A percentile compares a stretch with the other conserved stretches of the same genome.
These are phyloP conservation scores for Muscidifurax raptorellus DNA, from an alignment of 1,140 invertebrate species.

Conservation along the genomic window DNA sequence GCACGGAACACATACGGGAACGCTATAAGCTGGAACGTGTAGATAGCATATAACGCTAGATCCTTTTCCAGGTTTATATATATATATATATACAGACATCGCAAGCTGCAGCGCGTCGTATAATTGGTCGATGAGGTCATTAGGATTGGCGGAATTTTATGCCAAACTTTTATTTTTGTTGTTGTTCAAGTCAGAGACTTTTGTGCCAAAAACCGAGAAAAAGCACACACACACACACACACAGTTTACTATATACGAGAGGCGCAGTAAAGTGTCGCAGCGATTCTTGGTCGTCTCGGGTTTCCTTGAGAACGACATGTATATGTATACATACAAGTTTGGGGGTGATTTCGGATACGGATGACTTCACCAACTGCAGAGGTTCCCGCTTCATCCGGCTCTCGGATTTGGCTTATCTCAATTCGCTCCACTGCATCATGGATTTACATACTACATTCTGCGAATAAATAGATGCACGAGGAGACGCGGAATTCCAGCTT, in stretches of 20 bases:
- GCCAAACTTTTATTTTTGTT: background rate
- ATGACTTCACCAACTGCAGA: conserved; percentile 44
- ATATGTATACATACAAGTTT: conserved; percentile 1
- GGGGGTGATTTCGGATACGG: conserved; percentile 48
- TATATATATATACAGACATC: too few relatives aligned
- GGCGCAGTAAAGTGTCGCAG: conserved; percentile 36
- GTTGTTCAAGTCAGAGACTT: too few relatives aligned
- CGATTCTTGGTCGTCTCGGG: conserved; percentile 34
- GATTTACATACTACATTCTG: conserved; percentile 44
- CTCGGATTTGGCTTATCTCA: conserved; percentile 33
- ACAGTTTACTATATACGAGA: too few relatives aligned
- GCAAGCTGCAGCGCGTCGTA: background rate
- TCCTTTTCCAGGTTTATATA: background rate
- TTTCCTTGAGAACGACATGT: conserved; percentile 9
- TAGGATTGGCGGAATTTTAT: conserved; percentile 29
- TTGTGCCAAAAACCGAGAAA: too few relatives aligned
- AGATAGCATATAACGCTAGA: background rate
- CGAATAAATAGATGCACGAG: conserved; percentile 2
- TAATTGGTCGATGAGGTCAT: background rate
- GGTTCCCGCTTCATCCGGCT: background rate
- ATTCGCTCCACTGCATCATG: conserved; percentile 30
- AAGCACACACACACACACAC: conserved; percentile 21
- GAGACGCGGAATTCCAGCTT: background rate
- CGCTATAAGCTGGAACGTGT: too few relatives aligned
- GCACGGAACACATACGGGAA: too few relatives aligned